Conservation (phyloP, 64 coral and sea anemone species). For the Actinia equina region DNA sequence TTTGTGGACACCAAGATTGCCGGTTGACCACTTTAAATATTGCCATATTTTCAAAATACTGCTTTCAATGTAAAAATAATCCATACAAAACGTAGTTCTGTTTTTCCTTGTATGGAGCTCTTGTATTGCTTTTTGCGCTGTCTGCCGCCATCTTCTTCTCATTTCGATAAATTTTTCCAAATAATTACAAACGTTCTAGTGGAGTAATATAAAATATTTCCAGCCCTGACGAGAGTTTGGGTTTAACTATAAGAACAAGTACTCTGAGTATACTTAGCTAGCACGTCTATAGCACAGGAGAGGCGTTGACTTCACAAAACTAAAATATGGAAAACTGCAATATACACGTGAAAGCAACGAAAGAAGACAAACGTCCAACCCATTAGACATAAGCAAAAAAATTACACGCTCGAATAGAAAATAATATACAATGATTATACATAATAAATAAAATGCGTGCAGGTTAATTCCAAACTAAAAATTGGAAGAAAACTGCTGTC, state of each 20-base stretch:
- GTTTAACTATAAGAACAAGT: too few relatives aligned
- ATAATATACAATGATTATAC: slow-evolving; percentile 5
- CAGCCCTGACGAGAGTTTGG: not conserved
- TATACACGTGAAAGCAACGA: not conserved
- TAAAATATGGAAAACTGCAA: not conserved
- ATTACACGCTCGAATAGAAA: not conserved
- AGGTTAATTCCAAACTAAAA: not conserved
- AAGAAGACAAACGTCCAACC: not conserved
- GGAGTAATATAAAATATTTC: not conserved
- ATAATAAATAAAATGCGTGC: not conserved
- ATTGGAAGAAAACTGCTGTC: not conserved
- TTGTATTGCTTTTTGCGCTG: not conserved
- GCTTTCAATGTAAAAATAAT: slow-evolving; percentile 26
- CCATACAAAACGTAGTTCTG: slow-evolving; percentile 1
- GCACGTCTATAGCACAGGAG: not conserved
- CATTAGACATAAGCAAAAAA: not conserved
- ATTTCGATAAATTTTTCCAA: not conserved
- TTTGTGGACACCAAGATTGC: slow-evolving; percentile 9
- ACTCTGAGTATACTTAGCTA: not conserved
- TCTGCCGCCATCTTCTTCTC: not conserved
- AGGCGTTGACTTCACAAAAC: not conserved
- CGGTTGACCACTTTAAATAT: slow-evolving; percentile 20
- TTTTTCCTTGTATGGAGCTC: not conserved
- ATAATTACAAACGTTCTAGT: not conserved
- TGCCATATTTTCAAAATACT: slow-evolving; percentile 25